Conservation (phyloP, 2,888 invertebrate genomes). For the Diarsia dahlii region DNA sequence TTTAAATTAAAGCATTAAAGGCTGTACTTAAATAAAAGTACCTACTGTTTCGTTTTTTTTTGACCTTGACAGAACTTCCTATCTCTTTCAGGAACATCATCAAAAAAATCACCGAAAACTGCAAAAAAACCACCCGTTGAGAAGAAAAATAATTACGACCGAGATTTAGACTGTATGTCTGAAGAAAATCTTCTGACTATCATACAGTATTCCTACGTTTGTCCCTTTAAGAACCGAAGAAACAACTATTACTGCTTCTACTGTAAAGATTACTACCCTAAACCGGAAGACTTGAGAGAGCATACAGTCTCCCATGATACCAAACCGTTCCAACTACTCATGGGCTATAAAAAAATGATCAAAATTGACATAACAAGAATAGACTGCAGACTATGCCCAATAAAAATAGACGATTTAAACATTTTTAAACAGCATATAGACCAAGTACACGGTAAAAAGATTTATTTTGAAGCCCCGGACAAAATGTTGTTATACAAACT, state of each 20-base stretch:
- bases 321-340: slow-evolving; percentile 84
- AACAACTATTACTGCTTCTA: slow-evolving; percentile 88
- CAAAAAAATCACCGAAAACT: slow-evolving; percentile 68
- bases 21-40: too few species aligned
- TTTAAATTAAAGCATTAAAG: too few species aligned
- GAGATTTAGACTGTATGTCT: slow-evolving; percentile 86
- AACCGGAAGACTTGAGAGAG: slow-evolving; percentile 85
- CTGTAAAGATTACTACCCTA: slow-evolving; percentile 86
- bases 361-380: slow-evolving; percentile 86
- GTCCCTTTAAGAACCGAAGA: slow-evolving; percentile 85
- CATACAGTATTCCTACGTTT: slow-evolving; percentile 85
- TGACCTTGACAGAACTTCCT: too few species aligned
- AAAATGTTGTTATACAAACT: slow-evolving; percentile 82
- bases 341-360: slow-evolving; percentile 87
- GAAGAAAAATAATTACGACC: slow-evolving; percentile 82
- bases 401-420: slow-evolving; percentile 81
- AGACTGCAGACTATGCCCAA: slow-evolving; percentile 82
- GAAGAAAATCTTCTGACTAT: slow-evolving; percentile 86
- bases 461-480: slow-evolving; percentile 86
- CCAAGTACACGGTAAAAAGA: slow-evolving; percentile 83
- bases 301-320: slow-evolving; percentile 85
- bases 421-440: slow-evolving; percentile 85
- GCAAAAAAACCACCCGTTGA: slow-evolving; percentile 78
- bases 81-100: slow-evolving; percentile 69
- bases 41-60: too few species aligned